Evolutionary conservation across 2,888 invertebrate genomes (phyloP).

Genomic region (Nemurella pictetii): DNA sequence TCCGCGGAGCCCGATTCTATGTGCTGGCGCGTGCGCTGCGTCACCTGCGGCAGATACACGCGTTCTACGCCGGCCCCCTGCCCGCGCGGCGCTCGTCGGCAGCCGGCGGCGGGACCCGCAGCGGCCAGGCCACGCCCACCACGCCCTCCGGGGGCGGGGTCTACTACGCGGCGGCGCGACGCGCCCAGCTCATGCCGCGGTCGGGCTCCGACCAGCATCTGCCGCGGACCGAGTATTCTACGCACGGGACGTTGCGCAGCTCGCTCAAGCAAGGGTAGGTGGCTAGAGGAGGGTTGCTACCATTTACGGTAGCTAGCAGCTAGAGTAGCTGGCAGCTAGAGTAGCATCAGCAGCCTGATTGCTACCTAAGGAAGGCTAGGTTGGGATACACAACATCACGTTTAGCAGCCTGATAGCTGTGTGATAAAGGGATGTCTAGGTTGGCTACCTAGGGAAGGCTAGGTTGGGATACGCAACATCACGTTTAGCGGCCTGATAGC

Average conservation of each 20-base stretch:
- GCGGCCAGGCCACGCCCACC: constrained; percentile 10
- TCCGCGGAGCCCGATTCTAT: too few relatives aligned
- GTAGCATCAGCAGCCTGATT: neutral
- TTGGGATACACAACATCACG: too few relatives aligned
- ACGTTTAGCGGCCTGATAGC: too few relatives aligned
- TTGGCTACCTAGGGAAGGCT: too few relatives aligned
- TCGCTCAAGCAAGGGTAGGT: constrained; percentile 62
- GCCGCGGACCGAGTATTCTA: constrained; percentile 76
- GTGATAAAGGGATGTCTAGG: too few relatives aligned
- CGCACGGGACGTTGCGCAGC: constrained; percentile 64
- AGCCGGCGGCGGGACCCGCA: constrained; percentile 33
- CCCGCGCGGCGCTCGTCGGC: constrained; percentile 46
- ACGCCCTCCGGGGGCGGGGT: neutral
- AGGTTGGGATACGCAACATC: too few relatives aligned
- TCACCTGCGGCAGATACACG: constrained; percentile 66
- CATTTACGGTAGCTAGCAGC: too few relatives aligned
- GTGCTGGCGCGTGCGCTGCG: neutral
- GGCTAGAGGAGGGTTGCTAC: too few relatives aligned
- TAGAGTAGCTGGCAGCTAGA: neutral
- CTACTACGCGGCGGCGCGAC: constrained; percentile 39
- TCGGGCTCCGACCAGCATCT: constrained; percentile 92
- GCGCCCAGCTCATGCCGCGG: constrained; percentile 62
- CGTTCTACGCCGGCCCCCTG: constrained; percentile 71
- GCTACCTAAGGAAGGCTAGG: too few relatives aligned
- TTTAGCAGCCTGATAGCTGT: too few relatives aligned